These are phyloP conservation scores for Calephelis nemesis DNA, from an alignment of 1,140 invertebrate genomes.

Conservation along the genomic window DNA sequence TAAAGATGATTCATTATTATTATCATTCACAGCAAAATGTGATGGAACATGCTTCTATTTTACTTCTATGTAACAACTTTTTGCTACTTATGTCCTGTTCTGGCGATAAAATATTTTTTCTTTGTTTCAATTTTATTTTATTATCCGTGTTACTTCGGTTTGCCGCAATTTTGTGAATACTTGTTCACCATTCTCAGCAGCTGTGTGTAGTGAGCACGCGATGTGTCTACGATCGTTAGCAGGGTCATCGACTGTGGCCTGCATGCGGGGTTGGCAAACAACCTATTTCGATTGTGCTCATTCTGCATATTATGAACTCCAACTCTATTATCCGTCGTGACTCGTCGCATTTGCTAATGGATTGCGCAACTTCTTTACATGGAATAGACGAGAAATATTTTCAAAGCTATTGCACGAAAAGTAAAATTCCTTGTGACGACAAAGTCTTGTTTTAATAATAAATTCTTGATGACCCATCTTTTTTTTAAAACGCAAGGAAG, in stretches of 20 bases:
- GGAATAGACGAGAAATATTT: background rate
- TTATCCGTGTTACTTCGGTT: background rate
- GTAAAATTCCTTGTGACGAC: too few relatives aligned
- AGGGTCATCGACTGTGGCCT: constrained; percentile 47
- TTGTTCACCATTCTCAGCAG: background rate
- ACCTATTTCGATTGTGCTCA: constrained; percentile 44
- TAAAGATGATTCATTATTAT: too few relatives aligned
- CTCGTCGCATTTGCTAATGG: constrained; percentile 32
- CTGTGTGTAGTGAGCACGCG: constrained; percentile 36
- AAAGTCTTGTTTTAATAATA: too few relatives aligned
- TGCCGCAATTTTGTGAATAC: background rate
- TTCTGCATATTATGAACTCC: constrained; percentile 37
- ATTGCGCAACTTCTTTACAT: constrained; percentile 16
- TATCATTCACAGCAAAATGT: too few relatives aligned
- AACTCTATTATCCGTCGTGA: constrained; percentile 31
- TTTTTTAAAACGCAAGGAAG: too few relatives aligned
- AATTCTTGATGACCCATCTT: too few relatives aligned
- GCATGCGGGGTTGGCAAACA: constrained; percentile 39
- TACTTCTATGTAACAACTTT: too few relatives aligned
- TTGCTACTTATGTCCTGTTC: too few relatives aligned
- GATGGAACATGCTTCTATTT: too few relatives aligned
- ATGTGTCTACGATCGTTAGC: constrained; percentile 46
- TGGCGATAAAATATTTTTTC: too few relatives aligned
- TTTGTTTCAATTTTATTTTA: too few relatives aligned
- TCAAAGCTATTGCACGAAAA: too few relatives aligned